Conservation (phyloP, 2,797 vertebrate species). For the Sorex maritimensis region DNA sequence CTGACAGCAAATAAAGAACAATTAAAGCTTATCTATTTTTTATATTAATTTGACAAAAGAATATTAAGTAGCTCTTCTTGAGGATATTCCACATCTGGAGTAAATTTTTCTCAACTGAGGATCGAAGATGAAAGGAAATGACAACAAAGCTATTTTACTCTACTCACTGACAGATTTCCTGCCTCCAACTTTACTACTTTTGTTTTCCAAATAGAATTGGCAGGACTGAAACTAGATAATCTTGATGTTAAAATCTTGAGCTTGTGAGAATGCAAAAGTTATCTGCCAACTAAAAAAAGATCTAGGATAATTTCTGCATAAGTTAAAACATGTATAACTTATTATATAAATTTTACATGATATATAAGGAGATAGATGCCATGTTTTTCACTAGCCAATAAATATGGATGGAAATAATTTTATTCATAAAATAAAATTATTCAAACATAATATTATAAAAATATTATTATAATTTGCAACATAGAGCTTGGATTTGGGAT, state of each 20-base stretch:
- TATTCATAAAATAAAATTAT: conserved; percentile 4
- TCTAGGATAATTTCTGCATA: not conserved
- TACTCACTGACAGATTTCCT: not conserved
- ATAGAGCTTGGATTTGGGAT: not conserved
- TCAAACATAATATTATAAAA: not conserved
- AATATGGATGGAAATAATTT: not conserved
- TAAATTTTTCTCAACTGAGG: not conserved
- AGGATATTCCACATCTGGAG: not conserved
- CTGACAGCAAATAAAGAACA: conserved; percentile 7
- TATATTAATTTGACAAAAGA: not conserved
- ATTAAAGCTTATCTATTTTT: not conserved
- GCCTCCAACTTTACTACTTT: conserved; percentile 35
- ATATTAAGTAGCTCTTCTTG: not conserved
- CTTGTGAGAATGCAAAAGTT: not conserved
- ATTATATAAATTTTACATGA: no score
- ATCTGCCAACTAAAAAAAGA: not conserved
- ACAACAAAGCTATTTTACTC: not conserved
- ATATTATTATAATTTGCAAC: not conserved
- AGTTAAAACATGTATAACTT: no score
- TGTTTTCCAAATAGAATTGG: conserved; percentile 13
- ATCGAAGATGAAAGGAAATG: conserved; percentile 26
- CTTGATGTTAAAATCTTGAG: not conserved
- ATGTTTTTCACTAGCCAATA: not conserved
- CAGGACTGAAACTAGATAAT: not conserved
- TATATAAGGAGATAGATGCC: no score